Conservation (phyloP, 2,113 vertebrate species). For the Gymnobelideus leadbeateri region DNA sequence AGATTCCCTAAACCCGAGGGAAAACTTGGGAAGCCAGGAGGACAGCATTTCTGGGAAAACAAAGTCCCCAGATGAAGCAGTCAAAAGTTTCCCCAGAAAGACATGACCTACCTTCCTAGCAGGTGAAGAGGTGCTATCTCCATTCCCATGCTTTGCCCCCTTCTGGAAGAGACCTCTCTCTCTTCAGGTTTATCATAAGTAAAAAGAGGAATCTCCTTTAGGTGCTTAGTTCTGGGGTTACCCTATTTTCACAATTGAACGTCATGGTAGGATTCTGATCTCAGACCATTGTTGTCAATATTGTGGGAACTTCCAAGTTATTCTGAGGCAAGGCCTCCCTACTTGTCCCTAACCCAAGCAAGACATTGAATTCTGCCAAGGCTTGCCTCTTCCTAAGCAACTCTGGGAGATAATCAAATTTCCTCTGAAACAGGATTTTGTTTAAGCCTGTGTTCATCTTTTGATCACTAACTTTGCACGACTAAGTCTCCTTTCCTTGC, state of each 20-base stretch:
- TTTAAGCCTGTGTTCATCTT: not conserved
- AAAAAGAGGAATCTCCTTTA: not conserved
- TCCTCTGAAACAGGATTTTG: not conserved
- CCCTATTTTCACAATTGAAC: not conserved
- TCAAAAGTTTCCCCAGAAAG: not conserved
- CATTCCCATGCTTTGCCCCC: not conserved
- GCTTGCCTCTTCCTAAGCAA: not conserved
- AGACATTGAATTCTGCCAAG: not conserved
- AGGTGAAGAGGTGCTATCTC: not conserved
- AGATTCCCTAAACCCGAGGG: not conserved
- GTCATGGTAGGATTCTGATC: not conserved
- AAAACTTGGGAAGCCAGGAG: not conserved
- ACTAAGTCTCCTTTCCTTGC: not conserved
- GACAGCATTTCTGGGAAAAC: not conserved
- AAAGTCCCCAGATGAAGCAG: not conserved
- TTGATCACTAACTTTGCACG: not conserved
- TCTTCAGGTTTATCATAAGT: not conserved
- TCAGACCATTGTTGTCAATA: not conserved
- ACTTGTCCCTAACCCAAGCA: not conserved
- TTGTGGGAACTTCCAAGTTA: not conserved
- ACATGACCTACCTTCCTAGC: not conserved
- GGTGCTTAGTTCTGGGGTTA: not conserved
- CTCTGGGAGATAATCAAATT: not conserved
- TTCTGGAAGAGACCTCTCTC: not conserved
- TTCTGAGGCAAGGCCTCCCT: too few species aligned